Percentiles rank a stretch among this genome's conserved stretches.
phyloP scores from a whole-genome alignment of 1,140 invertebrate species.

The Xylocopa sonorina region DNA sequence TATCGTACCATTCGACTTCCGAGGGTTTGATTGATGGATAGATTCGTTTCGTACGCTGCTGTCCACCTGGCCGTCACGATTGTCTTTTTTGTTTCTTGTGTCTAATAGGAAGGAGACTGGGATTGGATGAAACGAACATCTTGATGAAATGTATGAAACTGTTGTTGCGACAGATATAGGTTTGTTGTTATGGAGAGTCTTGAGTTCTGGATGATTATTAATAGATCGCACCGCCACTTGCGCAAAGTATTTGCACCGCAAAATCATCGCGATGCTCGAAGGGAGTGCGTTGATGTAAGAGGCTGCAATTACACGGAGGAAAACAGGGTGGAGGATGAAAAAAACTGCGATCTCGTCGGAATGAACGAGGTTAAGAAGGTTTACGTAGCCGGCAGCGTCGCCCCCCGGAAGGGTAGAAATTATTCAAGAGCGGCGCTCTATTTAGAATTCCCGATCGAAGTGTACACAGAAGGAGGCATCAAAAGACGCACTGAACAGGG shows the following conservation, averaged over 20 bases:
- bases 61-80: not conserved
- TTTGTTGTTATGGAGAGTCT: not conserved
- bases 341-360: not conserved
- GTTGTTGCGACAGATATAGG: not conserved
- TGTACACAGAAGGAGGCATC: not conserved
- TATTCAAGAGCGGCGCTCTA: not conserved
- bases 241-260: too few species aligned
- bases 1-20: conserved; percentile 34
- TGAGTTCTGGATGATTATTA: too few species aligned
- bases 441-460: not conserved
- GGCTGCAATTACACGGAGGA: not conserved
- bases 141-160: not conserved
- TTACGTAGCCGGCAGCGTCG: not conserved
- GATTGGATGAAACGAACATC: not conserved
- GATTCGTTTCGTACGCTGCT: not conserved
- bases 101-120: not conserved
- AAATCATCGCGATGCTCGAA: not conserved
- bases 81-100: not conserved
- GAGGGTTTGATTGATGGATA: conserved; percentile 11
- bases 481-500: not conserved
- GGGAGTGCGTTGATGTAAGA: not conserved
- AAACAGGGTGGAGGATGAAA: not conserved
- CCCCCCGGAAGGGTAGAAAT: not conserved
- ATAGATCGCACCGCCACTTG: too few species aligned
- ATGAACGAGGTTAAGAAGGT: not conserved